These are phyloP conservation scores for Rhorus exstirpatorius DNA, from an alignment of 2,888 invertebrate species.

Conservation along the genomic window DNA sequence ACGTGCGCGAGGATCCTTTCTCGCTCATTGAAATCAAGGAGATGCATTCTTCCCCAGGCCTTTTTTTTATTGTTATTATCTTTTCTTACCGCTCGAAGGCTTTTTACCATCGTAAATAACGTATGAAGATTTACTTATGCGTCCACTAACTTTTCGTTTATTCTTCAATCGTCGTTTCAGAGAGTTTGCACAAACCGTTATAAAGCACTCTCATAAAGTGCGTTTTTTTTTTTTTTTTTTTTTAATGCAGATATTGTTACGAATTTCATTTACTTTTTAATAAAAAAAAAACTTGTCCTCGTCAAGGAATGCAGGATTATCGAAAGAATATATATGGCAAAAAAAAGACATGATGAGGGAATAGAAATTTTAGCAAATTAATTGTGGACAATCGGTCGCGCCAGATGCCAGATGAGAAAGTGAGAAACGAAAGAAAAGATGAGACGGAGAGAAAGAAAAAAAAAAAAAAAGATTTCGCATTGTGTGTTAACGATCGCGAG, in stretches of 20 bases:
- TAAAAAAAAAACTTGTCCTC: constrained; percentile 1
- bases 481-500: constrained; percentile 63
- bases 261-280: not conserved
- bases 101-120: constrained; percentile 33
- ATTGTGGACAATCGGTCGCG: constrained; percentile 53
- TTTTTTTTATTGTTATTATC: constrained; percentile 10
- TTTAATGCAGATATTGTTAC: not conserved
- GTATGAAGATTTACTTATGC: constrained; percentile 15
- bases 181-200: not conserved
- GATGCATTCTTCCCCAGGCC: constrained; percentile 30
- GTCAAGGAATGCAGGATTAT: not conserved
- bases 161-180: constrained; percentile 1
- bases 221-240: not conserved
- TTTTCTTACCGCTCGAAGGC: constrained; percentile 26
- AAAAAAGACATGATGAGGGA: constrained; percentile 29
- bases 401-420: constrained; percentile 40
- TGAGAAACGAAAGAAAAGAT: constrained; percentile 41
- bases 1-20: constrained; percentile 65
- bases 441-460: constrained; percentile 4
- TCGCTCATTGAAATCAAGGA: constrained; percentile 66
- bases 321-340: not conserved
- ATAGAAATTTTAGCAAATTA: constrained; percentile 60
- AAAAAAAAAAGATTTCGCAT: constrained; percentile 22
- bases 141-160: constrained; percentile 24
- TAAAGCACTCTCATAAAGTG: not conserved